Evolutionary conservation across 2,888 invertebrate species (phyloP).

Genomic region (Luperina nickerlii): DNA sequence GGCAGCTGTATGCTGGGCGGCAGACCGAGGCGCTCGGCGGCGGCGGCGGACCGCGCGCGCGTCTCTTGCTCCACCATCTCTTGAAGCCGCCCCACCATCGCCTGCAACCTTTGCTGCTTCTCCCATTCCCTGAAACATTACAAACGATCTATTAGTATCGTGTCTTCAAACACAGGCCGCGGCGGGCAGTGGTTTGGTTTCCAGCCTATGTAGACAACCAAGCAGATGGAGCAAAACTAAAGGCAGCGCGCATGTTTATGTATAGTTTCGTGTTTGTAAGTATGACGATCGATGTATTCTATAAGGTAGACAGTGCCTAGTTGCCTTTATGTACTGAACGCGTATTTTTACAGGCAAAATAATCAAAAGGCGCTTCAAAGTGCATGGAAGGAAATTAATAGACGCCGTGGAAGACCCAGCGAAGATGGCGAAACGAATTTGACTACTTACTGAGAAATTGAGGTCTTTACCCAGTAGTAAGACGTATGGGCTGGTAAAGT

Average conservation of each 20-base stretch:
- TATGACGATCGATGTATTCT: not conserved
- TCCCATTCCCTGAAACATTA: constrained; percentile 92
- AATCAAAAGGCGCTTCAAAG: not conserved
- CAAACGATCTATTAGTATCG: not conserved
- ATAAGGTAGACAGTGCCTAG: not conserved
- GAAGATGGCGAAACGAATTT: not conserved
- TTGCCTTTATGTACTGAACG: not conserved
- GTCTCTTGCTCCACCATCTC: constrained; percentile 90
- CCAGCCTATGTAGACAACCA: not conserved
- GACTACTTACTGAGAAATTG: not conserved
- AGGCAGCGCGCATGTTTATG: not conserved
- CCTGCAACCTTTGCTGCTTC: constrained; percentile 89
- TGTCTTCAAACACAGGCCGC: not conserved
- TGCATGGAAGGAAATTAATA: not conserved
- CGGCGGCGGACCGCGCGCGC: constrained; percentile 87
- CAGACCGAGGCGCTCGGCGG: constrained; percentile 88
- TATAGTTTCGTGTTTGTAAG: not conserved
- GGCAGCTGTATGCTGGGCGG: constrained; percentile 92
- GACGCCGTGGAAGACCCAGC: not conserved
- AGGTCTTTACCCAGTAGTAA: not conserved
- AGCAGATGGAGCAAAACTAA: not conserved
- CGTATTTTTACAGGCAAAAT: not conserved
- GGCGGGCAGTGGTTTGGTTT: not conserved
- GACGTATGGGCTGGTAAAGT: not conserved
- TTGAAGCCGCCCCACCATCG: constrained; percentile 89